phyloP scores from a whole-genome alignment of 2,888 invertebrate species.

The Volucella inanis region DNA sequence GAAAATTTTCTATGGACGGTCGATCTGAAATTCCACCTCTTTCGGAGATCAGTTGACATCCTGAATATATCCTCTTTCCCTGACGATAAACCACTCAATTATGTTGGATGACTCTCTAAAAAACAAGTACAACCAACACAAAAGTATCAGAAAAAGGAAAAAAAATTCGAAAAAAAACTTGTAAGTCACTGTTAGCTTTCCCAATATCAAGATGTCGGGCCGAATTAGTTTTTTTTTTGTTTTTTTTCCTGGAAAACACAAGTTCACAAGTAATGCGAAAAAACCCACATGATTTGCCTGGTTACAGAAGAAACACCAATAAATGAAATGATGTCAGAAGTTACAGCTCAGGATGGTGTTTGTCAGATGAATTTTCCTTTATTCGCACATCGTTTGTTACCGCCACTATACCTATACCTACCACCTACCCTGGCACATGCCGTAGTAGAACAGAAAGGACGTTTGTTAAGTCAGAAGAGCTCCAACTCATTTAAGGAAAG shows the following conservation, averaged over 20 bases:
- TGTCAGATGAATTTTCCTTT: slow-evolving; percentile 54
- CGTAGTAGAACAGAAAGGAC: not conserved
- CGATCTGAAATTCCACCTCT: not conserved
- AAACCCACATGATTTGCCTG: slow-evolving; percentile 43
- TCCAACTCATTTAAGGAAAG: slow-evolving; percentile 51
- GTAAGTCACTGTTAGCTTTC: slow-evolving; percentile 54
- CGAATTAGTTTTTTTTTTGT: slow-evolving; percentile 28
- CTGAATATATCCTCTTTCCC: slow-evolving; percentile 11
- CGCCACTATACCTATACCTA: slow-evolving; percentile 7
- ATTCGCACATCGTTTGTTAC: slow-evolving; percentile 49
- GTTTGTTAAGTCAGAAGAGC: slow-evolving; percentile 33
- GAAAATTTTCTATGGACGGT: not conserved
- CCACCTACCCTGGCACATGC: not conserved
- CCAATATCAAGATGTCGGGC: slow-evolving; percentile 52
- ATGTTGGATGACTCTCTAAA: slow-evolving; percentile 58
- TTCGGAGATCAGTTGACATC: slow-evolving; percentile 18
- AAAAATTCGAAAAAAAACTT: slow-evolving; percentile 1
- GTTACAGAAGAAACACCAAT: slow-evolving; percentile 43
- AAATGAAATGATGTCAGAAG: slow-evolving; percentile 57
- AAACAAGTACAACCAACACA: not conserved
- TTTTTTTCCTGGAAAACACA: not conserved
- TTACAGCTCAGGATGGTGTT: slow-evolving; percentile 25
- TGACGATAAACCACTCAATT: slow-evolving; percentile 65
- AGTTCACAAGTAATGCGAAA: slow-evolving; percentile 16
- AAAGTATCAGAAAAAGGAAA: slow-evolving; percentile 8